A percentile compares a stretch with the other conserved stretches of the same genome.
Evolutionary conservation across 2,888 invertebrate species (phyloP).

Genomic region (Bombylius major): DNA sequence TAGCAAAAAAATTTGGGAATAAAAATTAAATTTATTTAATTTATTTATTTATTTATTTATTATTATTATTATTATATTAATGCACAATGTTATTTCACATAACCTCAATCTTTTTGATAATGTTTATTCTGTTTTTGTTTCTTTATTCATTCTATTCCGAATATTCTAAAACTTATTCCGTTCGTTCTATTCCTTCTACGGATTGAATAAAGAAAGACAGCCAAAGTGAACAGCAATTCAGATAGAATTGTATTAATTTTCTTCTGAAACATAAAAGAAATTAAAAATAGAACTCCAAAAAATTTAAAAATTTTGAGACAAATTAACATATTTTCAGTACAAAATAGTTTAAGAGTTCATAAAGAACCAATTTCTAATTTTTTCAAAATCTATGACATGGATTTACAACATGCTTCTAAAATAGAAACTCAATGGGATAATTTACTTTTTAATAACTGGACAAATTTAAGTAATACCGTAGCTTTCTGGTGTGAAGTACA

Average conservation of each 20-base stretch:
- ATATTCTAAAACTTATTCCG: too few relatives aligned
- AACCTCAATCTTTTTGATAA: too few relatives aligned
- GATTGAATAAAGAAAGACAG: too few relatives aligned
- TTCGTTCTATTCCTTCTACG: too few relatives aligned
- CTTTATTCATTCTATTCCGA: too few relatives aligned
- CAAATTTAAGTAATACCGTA: neutral
- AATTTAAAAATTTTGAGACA: neutral
- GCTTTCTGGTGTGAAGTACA: neutral
- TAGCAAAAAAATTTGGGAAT: too few relatives aligned
- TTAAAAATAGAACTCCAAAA: neutral
- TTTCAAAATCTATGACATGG: neutral
- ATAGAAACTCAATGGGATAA: neutral
- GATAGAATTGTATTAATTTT: neutral
- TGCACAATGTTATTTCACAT: too few relatives aligned
- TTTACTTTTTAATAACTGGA: neutral
- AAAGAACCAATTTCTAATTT: neutral
- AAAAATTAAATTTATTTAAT: too few relatives aligned
- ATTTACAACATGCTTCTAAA: too few relatives aligned
- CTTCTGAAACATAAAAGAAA: neutral
- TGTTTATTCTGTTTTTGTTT: too few relatives aligned
- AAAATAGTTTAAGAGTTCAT: neutral
- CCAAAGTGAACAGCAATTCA: neutral
- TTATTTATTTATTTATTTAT: too few relatives aligned
- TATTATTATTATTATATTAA: too few relatives aligned
- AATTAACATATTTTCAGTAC: neutral